Evolutionary conservation across 2,888 invertebrate species (phyloP), one percentile per base, ranked within the genome.

Genomic region (Lithophane leautieri): DNA sequence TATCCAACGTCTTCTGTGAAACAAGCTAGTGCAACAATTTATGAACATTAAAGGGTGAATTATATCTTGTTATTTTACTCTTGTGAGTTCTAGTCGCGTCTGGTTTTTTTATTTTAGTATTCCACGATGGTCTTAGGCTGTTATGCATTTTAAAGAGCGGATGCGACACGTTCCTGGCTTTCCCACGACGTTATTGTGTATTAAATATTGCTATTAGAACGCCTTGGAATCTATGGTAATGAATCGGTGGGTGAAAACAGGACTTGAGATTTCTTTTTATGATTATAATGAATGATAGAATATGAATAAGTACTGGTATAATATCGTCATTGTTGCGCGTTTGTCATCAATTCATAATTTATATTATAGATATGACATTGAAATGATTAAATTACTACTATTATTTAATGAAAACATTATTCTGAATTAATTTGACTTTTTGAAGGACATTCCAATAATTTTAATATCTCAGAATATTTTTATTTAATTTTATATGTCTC

Each of bases 101-200:
- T 47, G 44, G 12, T 71, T 25, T 82, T 82, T 84, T 84, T 80
- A 72, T 80, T 83, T 84, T 76, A 76, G 68, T 84, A 82, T 84
- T 82, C 82, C 25, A 62, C 25, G 52, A 61, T 70, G 63, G 68
- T 84, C 42, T 62, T 25, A 72, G 40, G 66, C 34, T 63, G 67
- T 81, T 83, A 70, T 84, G 82, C 76, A 82, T 82, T 76, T 84
- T 84, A 74, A 82, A 84, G 75, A 73, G 77, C 84, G 82, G 84
- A 82, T 80, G 84, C 77, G 60, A 69, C 75, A 66, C 84, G 67
- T 65, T 50, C 19, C 61, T 40, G 56, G 63, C 80, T 80, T 80
- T 82, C 82, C 68, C 84, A 82, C 82, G 82, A 42, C 7, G 66
- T 80, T 84, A 76, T 84, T 71, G 73, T 83, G 47, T 80, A 77